phyloP scores from a whole-genome alignment of 1,140 invertebrate species.

The Muscidifurax raptorellus region DNA sequence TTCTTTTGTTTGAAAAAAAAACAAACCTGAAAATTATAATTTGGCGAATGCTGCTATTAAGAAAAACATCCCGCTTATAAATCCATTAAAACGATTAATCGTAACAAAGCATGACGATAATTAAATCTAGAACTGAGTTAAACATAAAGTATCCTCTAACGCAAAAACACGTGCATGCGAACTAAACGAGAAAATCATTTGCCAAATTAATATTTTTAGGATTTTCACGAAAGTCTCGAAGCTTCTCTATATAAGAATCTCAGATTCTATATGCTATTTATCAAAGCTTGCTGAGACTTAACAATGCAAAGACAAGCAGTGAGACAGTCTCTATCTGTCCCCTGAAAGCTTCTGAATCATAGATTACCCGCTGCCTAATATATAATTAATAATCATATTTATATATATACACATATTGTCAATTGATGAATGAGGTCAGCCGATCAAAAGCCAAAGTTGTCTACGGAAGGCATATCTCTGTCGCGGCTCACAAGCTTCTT shows the following conservation, averaged over 20 bases:
- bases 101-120: slow-evolving; percentile 21
- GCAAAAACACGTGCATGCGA: slow-evolving; percentile 19
- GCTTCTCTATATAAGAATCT: too few species aligned
- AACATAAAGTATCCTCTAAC: not conserved
- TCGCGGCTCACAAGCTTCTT: slow-evolving; percentile 62
- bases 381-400: not conserved
- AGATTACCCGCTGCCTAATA: not conserved
- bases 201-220: slow-evolving; percentile 30
- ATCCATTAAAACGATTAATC: not conserved
- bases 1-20: slow-evolving; percentile 30
- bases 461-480: not conserved
- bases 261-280: too few species aligned
- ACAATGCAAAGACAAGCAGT: too few species aligned
- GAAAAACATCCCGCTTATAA: slow-evolving; percentile 19
- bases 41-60: slow-evolving; percentile 24
- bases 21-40: slow-evolving; percentile 49
- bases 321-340: slow-evolving; percentile 44
- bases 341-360: slow-evolving; percentile 34
- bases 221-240: slow-evolving; percentile 3
- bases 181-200: slow-evolving; percentile 12
- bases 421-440: not conserved
- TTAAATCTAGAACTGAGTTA: slow-evolving; percentile 28
- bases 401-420: not conserved
- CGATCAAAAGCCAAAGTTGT: not conserved
- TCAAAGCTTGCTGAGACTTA: too few species aligned